These are phyloP conservation scores for Nylanderia fulva DNA, from an alignment of 1,140 invertebrate genomes.

Conservation along the genomic window DNA sequence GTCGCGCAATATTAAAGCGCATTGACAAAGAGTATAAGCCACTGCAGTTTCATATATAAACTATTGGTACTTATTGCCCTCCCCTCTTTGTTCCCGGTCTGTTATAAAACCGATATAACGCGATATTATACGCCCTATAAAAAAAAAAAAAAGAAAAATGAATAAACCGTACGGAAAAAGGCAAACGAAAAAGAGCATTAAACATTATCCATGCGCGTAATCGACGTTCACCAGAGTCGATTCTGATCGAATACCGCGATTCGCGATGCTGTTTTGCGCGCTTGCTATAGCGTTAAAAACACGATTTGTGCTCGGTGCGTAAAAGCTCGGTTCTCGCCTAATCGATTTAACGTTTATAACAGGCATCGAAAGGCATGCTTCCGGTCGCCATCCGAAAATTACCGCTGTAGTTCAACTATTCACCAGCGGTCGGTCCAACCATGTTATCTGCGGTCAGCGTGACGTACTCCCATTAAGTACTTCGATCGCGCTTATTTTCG, in stretches of 20 bases:
- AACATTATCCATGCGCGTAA: not conserved
- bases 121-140: not conserved
- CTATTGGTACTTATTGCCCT: not conserved
- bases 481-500: conserved; percentile 57
- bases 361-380: conserved; percentile 46
- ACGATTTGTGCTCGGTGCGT: conserved; percentile 11
- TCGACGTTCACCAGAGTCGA: not conserved
- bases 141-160: no score
- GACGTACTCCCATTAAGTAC: conserved; percentile 44
- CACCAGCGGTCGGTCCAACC: conserved; percentile 35
- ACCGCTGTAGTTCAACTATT: conserved; percentile 52
- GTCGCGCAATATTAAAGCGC: conserved; percentile 25
- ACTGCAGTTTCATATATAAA: conserved; percentile 27
- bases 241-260: conserved; percentile 48
- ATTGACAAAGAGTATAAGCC: not conserved
- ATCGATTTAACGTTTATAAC: conserved; percentile 63
- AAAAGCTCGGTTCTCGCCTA: conserved; percentile 47
- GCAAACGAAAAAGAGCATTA: not conserved
- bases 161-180: not conserved
- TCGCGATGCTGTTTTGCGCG: conserved; percentile 21
- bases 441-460: conserved; percentile 59
- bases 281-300: conserved; percentile 24
- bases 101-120: not conserved
- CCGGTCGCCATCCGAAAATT: conserved; percentile 45
- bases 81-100: not conserved